Evolutionary conservation across 2,113 vertebrate genomes (phyloP).

Genomic region (Poeciliopsis retropinna): DNA sequence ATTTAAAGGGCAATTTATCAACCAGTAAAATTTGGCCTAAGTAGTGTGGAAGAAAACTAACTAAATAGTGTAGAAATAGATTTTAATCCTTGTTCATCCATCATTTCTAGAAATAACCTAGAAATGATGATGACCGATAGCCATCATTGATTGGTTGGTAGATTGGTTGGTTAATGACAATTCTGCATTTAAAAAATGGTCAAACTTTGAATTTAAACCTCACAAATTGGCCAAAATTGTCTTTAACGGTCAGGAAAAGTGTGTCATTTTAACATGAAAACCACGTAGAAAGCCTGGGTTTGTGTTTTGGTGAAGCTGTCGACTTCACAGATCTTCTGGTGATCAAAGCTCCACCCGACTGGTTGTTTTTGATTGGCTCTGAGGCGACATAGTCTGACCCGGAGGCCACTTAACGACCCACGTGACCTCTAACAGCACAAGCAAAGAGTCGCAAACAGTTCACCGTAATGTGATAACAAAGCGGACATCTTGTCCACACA

Average conservation of each 20-base stretch:
- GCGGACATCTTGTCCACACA: conserved; percentile 13
- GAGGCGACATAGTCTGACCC: conserved; percentile 41
- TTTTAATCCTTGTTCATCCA: not conserved
- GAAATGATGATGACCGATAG: too few species aligned
- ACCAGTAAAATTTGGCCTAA: too few species aligned
- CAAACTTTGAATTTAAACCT: not conserved
- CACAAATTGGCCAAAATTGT: not conserved
- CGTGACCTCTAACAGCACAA: conserved; percentile 15
- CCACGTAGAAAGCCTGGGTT: not conserved
- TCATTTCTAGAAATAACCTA: not conserved
- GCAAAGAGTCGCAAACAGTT: conserved; percentile 4
- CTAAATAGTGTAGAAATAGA: too few species aligned
- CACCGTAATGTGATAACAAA: not conserved
- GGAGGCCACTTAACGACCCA: conserved; percentile 22
- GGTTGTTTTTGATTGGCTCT: conserved; percentile 49
- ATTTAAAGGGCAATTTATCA: too few species aligned
- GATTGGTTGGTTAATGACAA: too few species aligned
- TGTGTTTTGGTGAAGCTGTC: conserved; percentile 1
- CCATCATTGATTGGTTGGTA: too few species aligned
- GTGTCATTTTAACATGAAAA: not conserved
- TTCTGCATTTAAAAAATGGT: too few species aligned
- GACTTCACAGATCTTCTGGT: conserved; percentile 25
- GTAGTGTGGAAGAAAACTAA: too few species aligned
- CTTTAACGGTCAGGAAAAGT: not conserved
- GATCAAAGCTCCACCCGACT: conserved; percentile 27